Percentiles rank a stretch among this genome's conserved stretches.
Evolutionary conservation across 2,888 invertebrate species (phyloP).

Genomic region (Formica aserva): DNA sequence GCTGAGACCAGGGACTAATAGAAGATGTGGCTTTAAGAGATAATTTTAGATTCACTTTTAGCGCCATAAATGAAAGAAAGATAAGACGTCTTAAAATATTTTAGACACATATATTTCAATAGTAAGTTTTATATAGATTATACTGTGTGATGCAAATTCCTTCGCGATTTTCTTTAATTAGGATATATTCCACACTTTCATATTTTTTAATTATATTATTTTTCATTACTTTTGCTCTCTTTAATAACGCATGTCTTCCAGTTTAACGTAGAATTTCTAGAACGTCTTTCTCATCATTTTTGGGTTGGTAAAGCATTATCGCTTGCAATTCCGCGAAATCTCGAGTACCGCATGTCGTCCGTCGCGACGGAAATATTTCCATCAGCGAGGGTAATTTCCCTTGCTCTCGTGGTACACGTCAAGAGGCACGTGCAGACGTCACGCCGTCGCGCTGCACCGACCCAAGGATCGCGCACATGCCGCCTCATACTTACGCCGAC

Average conservation of each 20-base stretch:
- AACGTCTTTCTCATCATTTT: neutral
- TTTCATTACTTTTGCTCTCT: neutral
- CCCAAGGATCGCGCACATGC: constrained; percentile 60
- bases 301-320: neutral
- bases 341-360: constrained; percentile 8
- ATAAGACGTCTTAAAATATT: neutral
- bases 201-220: neutral
- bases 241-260: neutral
- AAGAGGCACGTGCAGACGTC: constrained; percentile 62
- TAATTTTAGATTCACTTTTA: constrained; percentile 3
- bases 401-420: constrained; percentile 27
- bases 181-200: neutral
- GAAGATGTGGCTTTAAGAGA: neutral
- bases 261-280: neutral
- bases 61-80: neutral
- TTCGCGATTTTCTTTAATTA: neutral
- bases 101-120: neutral
- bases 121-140: neutral
- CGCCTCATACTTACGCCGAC: constrained; percentile 68
- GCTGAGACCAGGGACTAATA: neutral
- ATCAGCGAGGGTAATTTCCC: constrained; percentile 63
- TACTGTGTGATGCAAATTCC: neutral
- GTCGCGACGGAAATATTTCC: constrained; percentile 55
- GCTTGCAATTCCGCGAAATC: constrained; percentile 30
- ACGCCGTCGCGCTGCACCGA: constrained; percentile 32